Evolutionary conservation across 2,113 vertebrate species (phyloP), one percentile per base, ranked within the genome.

Genomic region (Pyrgilauda ruficollis): DNA sequence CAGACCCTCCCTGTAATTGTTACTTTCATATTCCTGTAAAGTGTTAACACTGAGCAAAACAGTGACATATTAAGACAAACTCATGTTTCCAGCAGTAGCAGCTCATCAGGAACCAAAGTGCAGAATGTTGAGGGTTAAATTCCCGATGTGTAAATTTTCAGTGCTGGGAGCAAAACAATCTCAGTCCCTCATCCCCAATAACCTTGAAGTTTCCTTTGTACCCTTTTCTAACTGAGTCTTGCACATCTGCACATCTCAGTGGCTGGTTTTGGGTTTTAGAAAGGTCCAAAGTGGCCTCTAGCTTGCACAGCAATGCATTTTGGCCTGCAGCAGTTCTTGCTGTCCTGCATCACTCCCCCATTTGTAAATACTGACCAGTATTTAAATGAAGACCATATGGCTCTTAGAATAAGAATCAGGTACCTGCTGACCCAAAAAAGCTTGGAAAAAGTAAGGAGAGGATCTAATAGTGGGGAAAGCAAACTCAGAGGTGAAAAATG

Each of bases 291-390:
- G 70, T 26, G 10, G 17, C 44, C 47, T 37, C 49, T 73, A 73
- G 63, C 26, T 68, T 68, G 28, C 28, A 19, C 3, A 56, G 20
- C 23, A 52, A 43, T 11, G 43, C 8, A 39, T 69, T 52, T 69
- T 81, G 61, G 35, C 27, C 50, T 69, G 46, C 33, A 61, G 50
- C 11, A 9, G 4, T 21, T 66, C 52, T 33, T 61, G 78, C 13
- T 30, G 14, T 35, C 62, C 26, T 70, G 3, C 23, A 20, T 47
- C 6, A 1, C 5, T 31, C 8, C 23, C 20, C 15, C 1, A 0
- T 43, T 69, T 66, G 50, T 33, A 61, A 68, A 44, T 28, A 39
- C 21, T 55, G 7, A 18, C 16, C 33, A 31, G 11, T 26, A 61
- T 37, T 61, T 37, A 27, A 26, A 14, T 44, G 43, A 85, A 39